Conservation (phyloP, 2,888 invertebrate genomes). For the Tortrix viridana region DNA sequence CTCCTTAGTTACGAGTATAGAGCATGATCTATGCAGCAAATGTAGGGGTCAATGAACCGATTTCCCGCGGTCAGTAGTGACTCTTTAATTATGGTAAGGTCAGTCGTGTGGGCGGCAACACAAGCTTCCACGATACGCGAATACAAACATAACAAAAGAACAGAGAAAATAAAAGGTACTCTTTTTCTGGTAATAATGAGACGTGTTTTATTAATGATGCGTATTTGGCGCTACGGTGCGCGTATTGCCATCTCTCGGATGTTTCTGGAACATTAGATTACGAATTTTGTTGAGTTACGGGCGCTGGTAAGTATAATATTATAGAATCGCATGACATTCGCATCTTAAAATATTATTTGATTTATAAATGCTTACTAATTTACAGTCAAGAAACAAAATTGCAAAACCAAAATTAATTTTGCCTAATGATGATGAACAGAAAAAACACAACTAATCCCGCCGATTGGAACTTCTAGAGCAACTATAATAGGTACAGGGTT, state of each 20-base stretch:
- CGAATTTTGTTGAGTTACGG: conserved; percentile 6
- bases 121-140: neutral
- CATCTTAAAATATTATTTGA: neutral
- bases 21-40: conserved; percentile 33
- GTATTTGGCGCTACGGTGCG: conserved; percentile 14
- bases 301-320: neutral
- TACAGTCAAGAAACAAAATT: neutral
- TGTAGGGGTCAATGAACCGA: conserved; percentile 18
- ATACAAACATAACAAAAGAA: conserved; percentile 8
- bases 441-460: neutral
- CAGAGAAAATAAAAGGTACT: conserved; percentile 29
- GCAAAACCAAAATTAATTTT: no score
- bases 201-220: conserved; percentile 36
- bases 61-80: conserved; percentile 14
- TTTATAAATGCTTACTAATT: neutral
- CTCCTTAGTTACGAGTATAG: conserved; percentile 29
- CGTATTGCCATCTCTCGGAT: conserved; percentile 29
- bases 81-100: conserved; percentile 29
- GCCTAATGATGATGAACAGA: no score
- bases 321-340: no score
- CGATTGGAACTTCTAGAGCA: neutral
- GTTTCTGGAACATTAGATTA: conserved; percentile 8
- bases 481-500: conserved; percentile 3
- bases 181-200: conserved; percentile 27
- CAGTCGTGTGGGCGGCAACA: conserved; percentile 9